Evolutionary conservation across 1,140 invertebrate species (phyloP), one percentile per base, ranked within the genome.

Genomic region (Bicyclus anynana): DNA sequence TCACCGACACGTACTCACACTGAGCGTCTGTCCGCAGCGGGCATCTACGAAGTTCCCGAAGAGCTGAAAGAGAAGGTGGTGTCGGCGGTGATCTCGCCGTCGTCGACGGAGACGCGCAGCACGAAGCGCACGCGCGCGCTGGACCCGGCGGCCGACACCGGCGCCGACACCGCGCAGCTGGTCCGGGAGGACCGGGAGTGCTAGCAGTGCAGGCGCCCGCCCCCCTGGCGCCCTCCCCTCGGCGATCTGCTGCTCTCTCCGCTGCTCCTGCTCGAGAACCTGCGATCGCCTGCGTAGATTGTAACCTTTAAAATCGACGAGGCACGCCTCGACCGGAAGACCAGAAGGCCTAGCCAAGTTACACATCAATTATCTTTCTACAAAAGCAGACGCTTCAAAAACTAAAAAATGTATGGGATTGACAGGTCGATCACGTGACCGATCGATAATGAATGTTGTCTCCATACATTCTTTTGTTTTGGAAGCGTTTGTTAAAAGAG

Each of bases 101-200:
- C 95, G 51, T 95, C 94, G 69, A 80, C 72, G 7, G 87, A 88
- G 74, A 87, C 87, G 7, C 81, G 84, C 17, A 68, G 64, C 62
- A 47, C 62, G 21, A 69, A 74, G 59, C 67, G 72, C 6, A 27
- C 56, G 69, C 77, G 84, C 27, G 83, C 97, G 79, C 90, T 97
- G 26, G 95, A 97, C 84, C 95, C 96, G 1, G 90, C 92, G 6
- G 91, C 93, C 18, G 96, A 98, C 76, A 95, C 95, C n/a, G 96
- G 96, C 75, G 96, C 96, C 88, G 97, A 97, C 83, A 98, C 96
- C 1, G 94, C 95, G 80, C 93, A 95, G 77, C 91, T 98, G 55
- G 96, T 97, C 47, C 94, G 95, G 78, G 96, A 97, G 89, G 96
- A 97, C 85, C 82, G 85, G 62, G 68, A 80, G 67, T 87, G 84